phyloP scores from a whole-genome alignment of 2,888 invertebrate genomes.

The Melolontha melolontha region DNA sequence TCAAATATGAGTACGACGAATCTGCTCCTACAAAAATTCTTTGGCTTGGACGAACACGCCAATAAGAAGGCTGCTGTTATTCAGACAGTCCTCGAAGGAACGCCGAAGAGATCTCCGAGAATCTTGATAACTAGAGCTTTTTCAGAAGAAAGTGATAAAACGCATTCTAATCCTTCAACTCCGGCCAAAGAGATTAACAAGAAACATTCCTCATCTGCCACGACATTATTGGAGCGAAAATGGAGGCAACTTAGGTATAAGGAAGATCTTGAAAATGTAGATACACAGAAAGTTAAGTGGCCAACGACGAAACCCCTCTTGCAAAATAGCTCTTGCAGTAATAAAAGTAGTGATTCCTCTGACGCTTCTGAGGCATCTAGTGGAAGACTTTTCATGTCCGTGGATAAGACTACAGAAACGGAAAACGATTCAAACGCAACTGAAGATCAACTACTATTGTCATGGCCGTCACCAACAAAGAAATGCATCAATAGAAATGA shows the following conservation, averaged over 20 bases:
- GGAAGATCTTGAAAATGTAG: slow-evolving; percentile 58
- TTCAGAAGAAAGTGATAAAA: slow-evolving; percentile 77
- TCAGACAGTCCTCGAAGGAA: slow-evolving; percentile 56
- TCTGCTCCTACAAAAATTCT: slow-evolving; percentile 72
- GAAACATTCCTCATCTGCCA: slow-evolving; percentile 63
- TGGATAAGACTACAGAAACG: slow-evolving; percentile 57
- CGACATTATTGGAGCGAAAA: slow-evolving; percentile 63
- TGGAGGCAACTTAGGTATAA: slow-evolving; percentile 60
- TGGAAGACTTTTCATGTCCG: slow-evolving; percentile 62
- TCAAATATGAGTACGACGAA: slow-evolving; percentile 70
- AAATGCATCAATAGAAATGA: slow-evolving; percentile 52
- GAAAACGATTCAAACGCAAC: slow-evolving; percentile 49
- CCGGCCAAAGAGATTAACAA: slow-evolving; percentile 59
- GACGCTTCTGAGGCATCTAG: slow-evolving; percentile 62
- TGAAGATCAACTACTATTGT: slow-evolving; percentile 68
- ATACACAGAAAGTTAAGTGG: slow-evolving; percentile 50
- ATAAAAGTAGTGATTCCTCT: slow-evolving; percentile 67
- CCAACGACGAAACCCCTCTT: slow-evolving; percentile 58
- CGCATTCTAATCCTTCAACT: slow-evolving; percentile 66
- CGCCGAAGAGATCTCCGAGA: slow-evolving; percentile 70
- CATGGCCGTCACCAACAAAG: slow-evolving; percentile 67
- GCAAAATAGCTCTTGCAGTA: slow-evolving; percentile 53
- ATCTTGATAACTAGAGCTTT: slow-evolving; percentile 80
- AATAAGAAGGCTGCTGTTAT: slow-evolving; percentile 48
- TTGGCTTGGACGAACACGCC: slow-evolving; percentile 66